Evolutionary conservation across 2,113 vertebrate species (phyloP), one percentile per base, ranked within the genome.

Genomic region (Chloroceryle aenea): DNA sequence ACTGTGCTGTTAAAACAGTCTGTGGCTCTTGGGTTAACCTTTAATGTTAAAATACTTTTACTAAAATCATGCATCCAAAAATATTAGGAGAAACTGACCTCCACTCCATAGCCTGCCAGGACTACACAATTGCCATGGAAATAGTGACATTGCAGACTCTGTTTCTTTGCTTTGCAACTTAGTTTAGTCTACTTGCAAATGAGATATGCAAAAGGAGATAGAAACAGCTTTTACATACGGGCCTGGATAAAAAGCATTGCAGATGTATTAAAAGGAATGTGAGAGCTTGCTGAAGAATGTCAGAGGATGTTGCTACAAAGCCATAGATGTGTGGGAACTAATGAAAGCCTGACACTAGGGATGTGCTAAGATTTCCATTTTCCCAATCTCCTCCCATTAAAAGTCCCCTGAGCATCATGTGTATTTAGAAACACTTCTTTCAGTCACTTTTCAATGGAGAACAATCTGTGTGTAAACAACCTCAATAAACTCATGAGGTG

Each of bases 21-120:
- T 78, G 67, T 80, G 36, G 18, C 62, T 94, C 38, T 88, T 76
- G 10, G 26, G 27, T 91, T 88, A 88, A 84, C 56, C 34, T 86
- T 76, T 90, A 55, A 66, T 27, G 20, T 71, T 53, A 76, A 87
- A 90, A 40, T 66, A 79, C 14, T 75, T 85, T 20, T 40, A 87
- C 23, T 76, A 89, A 74, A 95, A 91, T 29, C 53, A 78, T 22
- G 43, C 23, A 78, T 58, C 17, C 27, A 93, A 96, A 96, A 83
- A 36, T 69, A 86, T 48, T 66, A 77, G 8, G 16, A 86, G 42
- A 91, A 93, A 77, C 18, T 56, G 47, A 63, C 18, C 30, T 87
- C 22, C 42, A 64, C 29, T 45, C 48, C 50, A 62, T 34, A 62
- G 50, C 6, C 67, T 76, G n/a, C 30, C n/a, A 58, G 48, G 50